Conservation (phyloP, 53 echinoderm and acorn worm species). For the Crossaster papposus region DNA sequence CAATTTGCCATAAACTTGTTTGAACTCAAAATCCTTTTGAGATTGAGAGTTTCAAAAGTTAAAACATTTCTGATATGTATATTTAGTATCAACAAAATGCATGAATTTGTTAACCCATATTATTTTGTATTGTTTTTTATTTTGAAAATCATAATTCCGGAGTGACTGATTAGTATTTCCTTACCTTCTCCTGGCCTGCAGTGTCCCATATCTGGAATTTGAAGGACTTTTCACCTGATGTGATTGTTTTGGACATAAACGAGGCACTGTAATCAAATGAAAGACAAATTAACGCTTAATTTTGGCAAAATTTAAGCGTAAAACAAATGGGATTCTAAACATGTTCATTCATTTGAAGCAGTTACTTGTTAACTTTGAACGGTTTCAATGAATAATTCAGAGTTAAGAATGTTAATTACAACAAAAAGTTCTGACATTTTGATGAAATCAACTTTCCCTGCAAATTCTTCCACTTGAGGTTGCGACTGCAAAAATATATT, state of each 20-base stretch:
- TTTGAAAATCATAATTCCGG: neutral
- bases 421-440: too few species aligned
- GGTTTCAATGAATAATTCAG: too few species aligned
- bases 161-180: neutral
- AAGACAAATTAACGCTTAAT: neutral
- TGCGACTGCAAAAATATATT: neutral
- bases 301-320: neutral
- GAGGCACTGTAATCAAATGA: constrained; percentile 79
- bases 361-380: too few species aligned
- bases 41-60: neutral
- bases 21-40: neutral
- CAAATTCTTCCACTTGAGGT: too few species aligned
- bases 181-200: constrained; percentile 97
- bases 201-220: constrained; percentile 99
- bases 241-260: constrained; percentile 95
- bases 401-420: too few species aligned
- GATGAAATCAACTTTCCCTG: too few species aligned
- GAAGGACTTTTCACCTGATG: constrained; percentile 84
- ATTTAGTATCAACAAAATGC: neutral
- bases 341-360: too few species aligned
- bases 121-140: neutral
- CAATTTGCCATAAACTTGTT: neutral
- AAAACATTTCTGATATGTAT: neutral
- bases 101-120: neutral
- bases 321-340: too few species aligned